These are phyloP conservation scores for Hyperoplus lanceolatus DNA, from an alignment of 2,797 vertebrate genomes.

Conservation along the genomic window DNA sequence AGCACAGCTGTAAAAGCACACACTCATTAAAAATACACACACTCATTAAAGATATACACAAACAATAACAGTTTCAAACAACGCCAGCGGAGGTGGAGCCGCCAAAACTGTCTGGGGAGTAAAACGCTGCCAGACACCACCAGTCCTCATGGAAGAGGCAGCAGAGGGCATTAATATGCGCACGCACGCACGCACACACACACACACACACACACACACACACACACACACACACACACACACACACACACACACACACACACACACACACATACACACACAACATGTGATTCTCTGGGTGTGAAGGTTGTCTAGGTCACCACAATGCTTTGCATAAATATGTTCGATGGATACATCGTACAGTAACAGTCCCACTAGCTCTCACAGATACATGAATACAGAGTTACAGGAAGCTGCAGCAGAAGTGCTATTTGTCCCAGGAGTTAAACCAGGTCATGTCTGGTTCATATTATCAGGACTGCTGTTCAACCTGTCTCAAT, in stretches of 20 bases:
- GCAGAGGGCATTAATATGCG: constrained; percentile 38
- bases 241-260: constrained; percentile 16
- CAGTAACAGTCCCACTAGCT: not conserved
- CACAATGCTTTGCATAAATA: not conserved
- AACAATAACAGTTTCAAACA: constrained; percentile 61
- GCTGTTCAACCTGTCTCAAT: constrained; percentile 13
- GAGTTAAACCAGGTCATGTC: constrained; percentile 52
- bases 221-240: constrained; percentile 27
- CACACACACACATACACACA: constrained; percentile 19
- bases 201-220: constrained; percentile 11
- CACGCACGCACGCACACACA: not conserved
- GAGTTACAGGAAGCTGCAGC: constrained; percentile 60
- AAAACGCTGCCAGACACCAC: constrained; percentile 64
- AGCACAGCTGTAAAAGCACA: constrained; percentile 63
- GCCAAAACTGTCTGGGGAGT: constrained; percentile 57
- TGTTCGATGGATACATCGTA: constrained; percentile 3
- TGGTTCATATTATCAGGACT: constrained; percentile 48
- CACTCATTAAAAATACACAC: constrained; percentile 56
- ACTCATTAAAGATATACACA: constrained; percentile 64
- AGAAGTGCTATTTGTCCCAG: constrained; percentile 9
- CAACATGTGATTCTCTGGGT: not conserved
- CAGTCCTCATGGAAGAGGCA: constrained; percentile 46
- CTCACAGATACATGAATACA: constrained; percentile 17
- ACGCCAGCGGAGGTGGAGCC: constrained; percentile 32
- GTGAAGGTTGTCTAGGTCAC: constrained; percentile 41